Evolutionary conservation across 1,140 invertebrate species (phyloP), one percentile per base, ranked within the genome.

Genomic region (Steinernema khuongi): DNA sequence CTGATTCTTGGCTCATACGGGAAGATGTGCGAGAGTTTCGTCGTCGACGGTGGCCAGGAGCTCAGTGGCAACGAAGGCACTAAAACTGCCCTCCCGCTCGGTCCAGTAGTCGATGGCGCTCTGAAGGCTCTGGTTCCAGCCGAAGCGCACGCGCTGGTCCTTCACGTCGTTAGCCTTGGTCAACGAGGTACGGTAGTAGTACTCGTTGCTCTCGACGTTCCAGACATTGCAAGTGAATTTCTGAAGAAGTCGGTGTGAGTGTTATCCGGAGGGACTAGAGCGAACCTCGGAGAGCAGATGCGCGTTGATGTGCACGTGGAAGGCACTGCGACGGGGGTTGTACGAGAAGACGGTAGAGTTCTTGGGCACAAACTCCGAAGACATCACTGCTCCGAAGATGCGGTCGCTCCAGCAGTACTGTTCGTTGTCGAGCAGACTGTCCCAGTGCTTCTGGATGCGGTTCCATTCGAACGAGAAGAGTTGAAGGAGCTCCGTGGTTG

Each of bases 141-240:
- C 72, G 30, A 78, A 78, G 70, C 77, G 72, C 26, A 79, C 77
- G 33, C 77, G 67, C 22, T 77, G 70, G 41, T 79, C 83, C 33
- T 76, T 75, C 4, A 41, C 28, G 11, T 69, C 69, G 68, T 81
- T 85, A 2, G 82, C 81, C 44, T 78, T 78, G 7, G 79, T 83
- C 26, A 85, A 67, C n/a, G 79, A 77, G 17, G 79, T 73, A 41
- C 81, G 73, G 74, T 79, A 84, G 50, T 67, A 80, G 32, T 75
- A 77, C n/a, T 82, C 77, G 44, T 83, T 75, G 2, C 36, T 70
- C 36, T 85, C 83, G 17, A 83, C 76, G 17, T 73, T 74, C 83
- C 83, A 84, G n/a, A 84, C 74, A 44, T 84, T 75, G 18, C 50
- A 50, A 31, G 43, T 74, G 70, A 74, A 69, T 1, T 41, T 71